Conservation (phyloP, 2,888 invertebrate species). For the Abrostola tripartita region DNA sequence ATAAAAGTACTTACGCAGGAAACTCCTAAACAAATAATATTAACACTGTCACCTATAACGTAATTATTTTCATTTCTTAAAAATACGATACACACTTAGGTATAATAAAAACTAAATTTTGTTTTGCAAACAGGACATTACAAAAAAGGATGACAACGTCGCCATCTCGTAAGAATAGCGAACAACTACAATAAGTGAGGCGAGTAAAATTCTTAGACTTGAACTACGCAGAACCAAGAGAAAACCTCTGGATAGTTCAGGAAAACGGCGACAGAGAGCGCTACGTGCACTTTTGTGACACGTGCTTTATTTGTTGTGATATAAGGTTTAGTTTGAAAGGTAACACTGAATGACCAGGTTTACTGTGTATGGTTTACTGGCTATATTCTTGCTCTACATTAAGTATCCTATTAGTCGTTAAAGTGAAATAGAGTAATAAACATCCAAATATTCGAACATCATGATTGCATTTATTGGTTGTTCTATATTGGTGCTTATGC, state of each 20-base stretch:
- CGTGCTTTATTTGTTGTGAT: not conserved
- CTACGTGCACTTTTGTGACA: not conserved
- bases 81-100: no score
- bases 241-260: slow-evolving; percentile 25
- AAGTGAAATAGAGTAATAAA: not conserved
- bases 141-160: slow-evolving; percentile 7
- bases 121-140: not conserved
- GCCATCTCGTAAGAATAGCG: slow-evolving; percentile 32
- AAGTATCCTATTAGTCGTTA: not conserved
- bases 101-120: no score
- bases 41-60: no score
- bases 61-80: no score
- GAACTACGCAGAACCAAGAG: slow-evolving; percentile 1
- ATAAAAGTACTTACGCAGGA: no score
- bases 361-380: not conserved
- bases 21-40: no score
- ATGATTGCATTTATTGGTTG: no score
- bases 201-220: not conserved
- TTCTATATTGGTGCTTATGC: no score
- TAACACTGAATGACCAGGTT: slow-evolving; percentile 1
- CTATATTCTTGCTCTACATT: not conserved
- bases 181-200: slow-evolving; percentile 4
- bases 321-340: not conserved
- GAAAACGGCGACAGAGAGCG: slow-evolving; percentile 56
- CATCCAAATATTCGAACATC: no score